phyloP scores from a whole-genome alignment of 1,140 invertebrate species.

The Campoletis sonorensis region DNA sequence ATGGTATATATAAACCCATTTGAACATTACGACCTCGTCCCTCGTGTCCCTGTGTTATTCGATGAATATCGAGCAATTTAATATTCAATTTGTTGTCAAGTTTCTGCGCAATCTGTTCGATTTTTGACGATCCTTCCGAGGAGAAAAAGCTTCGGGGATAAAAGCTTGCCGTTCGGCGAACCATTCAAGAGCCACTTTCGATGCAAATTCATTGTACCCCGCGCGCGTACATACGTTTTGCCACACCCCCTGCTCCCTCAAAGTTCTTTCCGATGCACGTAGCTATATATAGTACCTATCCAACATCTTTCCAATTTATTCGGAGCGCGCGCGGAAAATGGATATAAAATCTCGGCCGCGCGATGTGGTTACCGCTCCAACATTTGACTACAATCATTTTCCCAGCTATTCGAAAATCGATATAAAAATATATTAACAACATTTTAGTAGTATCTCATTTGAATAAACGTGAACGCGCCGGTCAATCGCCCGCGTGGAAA shows the following conservation, averaged over 20 bases:
- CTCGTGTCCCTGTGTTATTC: not conserved
- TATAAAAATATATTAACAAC: too few relatives aligned
- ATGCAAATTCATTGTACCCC: slow-evolving; percentile 73
- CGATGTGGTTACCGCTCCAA: too few relatives aligned
- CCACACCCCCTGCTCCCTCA: slow-evolving; percentile 40
- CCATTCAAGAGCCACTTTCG: slow-evolving; percentile 75
- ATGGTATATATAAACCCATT: not conserved
- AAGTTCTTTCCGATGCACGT: too few relatives aligned
- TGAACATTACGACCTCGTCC: not conserved
- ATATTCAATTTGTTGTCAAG: slow-evolving; percentile 68
- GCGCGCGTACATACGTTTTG: slow-evolving; percentile 49
- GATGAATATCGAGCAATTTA: slow-evolving; percentile 59
- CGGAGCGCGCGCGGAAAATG: slow-evolving; percentile 57
- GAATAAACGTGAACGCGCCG: too few relatives aligned
- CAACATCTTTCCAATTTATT: slow-evolving; percentile 64
- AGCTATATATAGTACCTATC: slow-evolving; percentile 39
- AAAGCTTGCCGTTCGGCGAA: slow-evolving; percentile 50
- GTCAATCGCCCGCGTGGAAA: too few relatives aligned
- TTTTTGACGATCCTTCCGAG: slow-evolving; percentile 11
- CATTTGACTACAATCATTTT: too few relatives aligned
- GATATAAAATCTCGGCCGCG: too few relatives aligned
- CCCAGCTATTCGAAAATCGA: too few relatives aligned
- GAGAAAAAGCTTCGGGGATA: slow-evolving; percentile 39
- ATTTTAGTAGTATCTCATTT: too few relatives aligned
- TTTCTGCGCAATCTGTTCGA: slow-evolving; percentile 67